Evolutionary conservation across 2,888 invertebrate genomes (phyloP), one percentile per base, ranked within the genome.

Genomic region (Drosophila mayaguana): DNA sequence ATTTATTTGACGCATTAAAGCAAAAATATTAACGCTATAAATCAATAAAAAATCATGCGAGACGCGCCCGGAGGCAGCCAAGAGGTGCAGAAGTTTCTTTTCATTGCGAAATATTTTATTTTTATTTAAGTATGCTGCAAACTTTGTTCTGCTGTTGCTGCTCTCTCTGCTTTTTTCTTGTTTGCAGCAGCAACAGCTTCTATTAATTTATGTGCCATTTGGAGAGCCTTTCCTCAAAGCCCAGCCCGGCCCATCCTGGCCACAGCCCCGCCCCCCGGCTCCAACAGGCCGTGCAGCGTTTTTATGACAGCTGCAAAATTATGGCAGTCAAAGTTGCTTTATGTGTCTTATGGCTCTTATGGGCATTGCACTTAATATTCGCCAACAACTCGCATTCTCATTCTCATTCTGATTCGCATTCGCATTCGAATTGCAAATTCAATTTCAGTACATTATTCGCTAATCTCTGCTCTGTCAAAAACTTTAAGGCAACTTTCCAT

Each of bases 1-100:
- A 86, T 86, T 86, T 86, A 89, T 86, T 89, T 88, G 82, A 82
- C 74, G 86, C 89, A 86, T 89, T 86, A 89, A 88, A 89, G 85
- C 75, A 84, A 78, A 86, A 84, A 86, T 86, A 86, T 86, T 84
- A 86, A 73, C 72, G 86, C 86, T 72, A 86, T 86, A 86, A 86
- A 86, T 86, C 86, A 86, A 89, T 86, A 78, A 70, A 72, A 73
- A 66, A 66, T 56, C 60, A 66, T 66, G 64, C 66, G 65, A 25
- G 66, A 40, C 57, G 46, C 11, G n/a, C 2, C 8, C 4, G 14
- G 28, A 4, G 12, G 7, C 3, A 8, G 16, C 16, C 5, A 6
- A 4, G 12, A 40, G 25, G n/a, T 18, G 45, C 64, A 53, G 20
- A 64, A 78, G 60, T 75, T 82, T 70, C 62, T 66, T 72, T 70